Percentiles rank a stretch among this genome's conserved stretches.
Conservation (phyloP, 2,888 invertebrate species). For the Apamea monoglypha region DNA sequence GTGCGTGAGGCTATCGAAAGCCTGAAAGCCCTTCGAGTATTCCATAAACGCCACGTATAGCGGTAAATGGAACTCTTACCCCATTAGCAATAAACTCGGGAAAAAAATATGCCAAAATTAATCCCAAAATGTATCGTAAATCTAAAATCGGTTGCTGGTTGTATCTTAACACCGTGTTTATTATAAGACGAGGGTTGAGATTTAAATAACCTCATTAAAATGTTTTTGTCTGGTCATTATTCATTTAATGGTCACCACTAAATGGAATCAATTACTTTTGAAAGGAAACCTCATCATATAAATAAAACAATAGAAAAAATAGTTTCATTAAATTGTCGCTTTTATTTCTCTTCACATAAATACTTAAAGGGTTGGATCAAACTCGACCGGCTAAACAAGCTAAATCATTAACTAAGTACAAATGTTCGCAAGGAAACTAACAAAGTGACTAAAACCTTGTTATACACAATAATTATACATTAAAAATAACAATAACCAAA, state of each 20-base stretch:
- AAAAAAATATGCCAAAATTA: neutral
- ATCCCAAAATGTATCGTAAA: neutral
- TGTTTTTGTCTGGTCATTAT: neutral
- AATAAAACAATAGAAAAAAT: constrained; percentile 77
- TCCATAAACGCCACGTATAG: neutral
- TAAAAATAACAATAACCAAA: constrained; percentile 70
- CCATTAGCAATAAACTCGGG: no score
- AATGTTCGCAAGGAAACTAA: constrained; percentile 79
- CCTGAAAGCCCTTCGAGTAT: neutral
- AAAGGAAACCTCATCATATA: neutral
- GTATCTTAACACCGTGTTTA: neutral
- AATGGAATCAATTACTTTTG: neutral
- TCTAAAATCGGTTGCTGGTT: neutral
- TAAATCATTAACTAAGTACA: constrained; percentile 82
- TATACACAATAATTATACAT: constrained; percentile 75
- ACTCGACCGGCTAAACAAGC: constrained; percentile 78
- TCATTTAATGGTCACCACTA: no score
- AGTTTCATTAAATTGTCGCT: constrained; percentile 83
- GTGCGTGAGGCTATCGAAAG: neutral
- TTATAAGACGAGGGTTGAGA: no score
- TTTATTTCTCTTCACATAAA: constrained; percentile 88
- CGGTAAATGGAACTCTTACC: neutral
- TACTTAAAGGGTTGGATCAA: constrained; percentile 82
- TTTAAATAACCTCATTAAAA: neutral
- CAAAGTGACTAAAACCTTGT: constrained; percentile 83